These are phyloP conservation scores for Dysmachus trigonus DNA, from an alignment of 2,888 invertebrate species.

Conservation along the genomic window DNA sequence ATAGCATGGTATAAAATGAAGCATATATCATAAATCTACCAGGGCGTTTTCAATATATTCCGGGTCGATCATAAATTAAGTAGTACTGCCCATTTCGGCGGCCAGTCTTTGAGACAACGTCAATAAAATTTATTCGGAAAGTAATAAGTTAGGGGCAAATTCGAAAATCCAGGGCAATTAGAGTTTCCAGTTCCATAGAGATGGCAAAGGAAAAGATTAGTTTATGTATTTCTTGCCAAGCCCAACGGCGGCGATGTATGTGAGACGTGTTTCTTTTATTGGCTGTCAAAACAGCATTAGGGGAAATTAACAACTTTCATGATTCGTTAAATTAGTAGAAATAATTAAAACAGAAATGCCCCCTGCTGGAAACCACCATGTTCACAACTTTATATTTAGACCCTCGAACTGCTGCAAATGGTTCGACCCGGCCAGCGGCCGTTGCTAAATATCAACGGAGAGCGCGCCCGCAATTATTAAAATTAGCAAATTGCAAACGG, in stretches of 20 bases:
- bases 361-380: background rate
- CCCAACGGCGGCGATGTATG: background rate
- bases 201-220: background rate
- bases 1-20: background rate
- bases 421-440: background rate
- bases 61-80: background rate
- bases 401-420: background rate
- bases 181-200: background rate
- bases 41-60: background rate
- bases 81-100: background rate
- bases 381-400: background rate
- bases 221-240: background rate
- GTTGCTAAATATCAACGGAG: background rate
- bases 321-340: background rate
- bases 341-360: conserved; percentile 17
- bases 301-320: conserved; percentile 14
- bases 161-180: background rate
- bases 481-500: conserved; percentile 30
- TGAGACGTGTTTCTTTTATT: background rate
- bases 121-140: background rate
- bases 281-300: background rate
- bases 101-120: background rate
- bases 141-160: background rate
- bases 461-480: background rate
- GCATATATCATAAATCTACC: background rate